These are phyloP conservation scores for Tenualosa ilisha DNA, from an alignment of 2,797 vertebrate species.

Conservation along the genomic window DNA sequence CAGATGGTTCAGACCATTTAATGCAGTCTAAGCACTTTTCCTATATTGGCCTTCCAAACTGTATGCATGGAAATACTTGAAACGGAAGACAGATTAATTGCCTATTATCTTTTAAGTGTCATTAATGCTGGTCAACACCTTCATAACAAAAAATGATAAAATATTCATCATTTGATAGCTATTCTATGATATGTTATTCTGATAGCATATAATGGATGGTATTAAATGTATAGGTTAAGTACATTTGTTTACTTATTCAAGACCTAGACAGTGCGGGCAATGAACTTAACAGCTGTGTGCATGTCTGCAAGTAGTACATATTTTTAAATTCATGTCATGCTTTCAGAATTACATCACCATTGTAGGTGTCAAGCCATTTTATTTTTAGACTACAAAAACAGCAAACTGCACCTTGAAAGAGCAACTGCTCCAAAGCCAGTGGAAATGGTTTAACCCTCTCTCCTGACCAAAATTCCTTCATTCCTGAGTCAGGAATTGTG, in stretches of 20 bases:
- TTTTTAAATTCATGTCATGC: not conserved
- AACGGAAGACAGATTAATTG: not conserved
- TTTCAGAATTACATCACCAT: slow-evolving; percentile 18
- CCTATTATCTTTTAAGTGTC: not conserved
- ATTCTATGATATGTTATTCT: not conserved
- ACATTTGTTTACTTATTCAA: not conserved
- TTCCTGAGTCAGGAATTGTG: not conserved
- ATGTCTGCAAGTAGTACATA: not conserved
- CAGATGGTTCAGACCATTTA: not conserved
- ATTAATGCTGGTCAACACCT: not conserved
- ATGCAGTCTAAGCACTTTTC: not conserved
- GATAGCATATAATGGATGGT: not conserved
- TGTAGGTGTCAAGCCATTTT: slow-evolving; percentile 19
- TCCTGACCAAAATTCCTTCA: not conserved
- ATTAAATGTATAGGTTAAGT: not conserved
- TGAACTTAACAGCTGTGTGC: not conserved
- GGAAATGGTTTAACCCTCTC: not conserved
- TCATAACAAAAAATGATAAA: not conserved
- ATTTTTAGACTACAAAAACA: slow-evolving; percentile 21
- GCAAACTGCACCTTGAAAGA: slow-evolving; percentile 16
- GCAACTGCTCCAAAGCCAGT: not conserved
- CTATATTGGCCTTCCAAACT: not conserved
- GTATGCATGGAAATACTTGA: not conserved
- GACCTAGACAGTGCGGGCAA: not conserved
- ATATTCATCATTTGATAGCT: no score